A percentile compares a stretch with the other conserved stretches of the same genome.
Conservation (phyloP, 2,113 vertebrate species). For the Rutilus rutilus region DNA sequence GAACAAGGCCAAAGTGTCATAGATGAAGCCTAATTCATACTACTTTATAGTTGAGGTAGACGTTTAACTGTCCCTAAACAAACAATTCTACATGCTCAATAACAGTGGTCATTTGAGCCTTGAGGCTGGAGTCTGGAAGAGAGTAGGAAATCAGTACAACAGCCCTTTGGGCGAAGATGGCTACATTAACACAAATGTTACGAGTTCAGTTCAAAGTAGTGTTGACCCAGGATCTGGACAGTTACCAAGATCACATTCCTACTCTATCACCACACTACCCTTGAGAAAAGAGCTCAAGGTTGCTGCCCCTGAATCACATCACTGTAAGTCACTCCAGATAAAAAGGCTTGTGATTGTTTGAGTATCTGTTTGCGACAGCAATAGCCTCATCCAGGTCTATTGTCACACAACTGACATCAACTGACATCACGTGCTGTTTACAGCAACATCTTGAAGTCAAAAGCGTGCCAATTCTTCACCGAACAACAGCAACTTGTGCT, state of each 20-base stretch:
- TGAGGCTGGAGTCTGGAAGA: not conserved
- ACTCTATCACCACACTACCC: not conserved
- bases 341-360: not conserved
- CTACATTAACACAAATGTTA: not conserved
- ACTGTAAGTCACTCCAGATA: not conserved
- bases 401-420: not conserved
- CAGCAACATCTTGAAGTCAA: conserved; percentile 12
- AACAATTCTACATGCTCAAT: not conserved
- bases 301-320: conserved; percentile 10
- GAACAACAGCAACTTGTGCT: conserved; percentile 35
- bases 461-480: not conserved
- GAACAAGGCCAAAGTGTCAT: not conserved
- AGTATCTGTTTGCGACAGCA: not conserved
- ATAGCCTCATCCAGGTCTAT: not conserved
- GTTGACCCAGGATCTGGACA: conserved; percentile 10
- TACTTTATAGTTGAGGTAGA: not conserved
- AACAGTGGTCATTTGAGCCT: not conserved
- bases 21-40: not conserved
- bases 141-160: not conserved
- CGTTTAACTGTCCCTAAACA: not conserved
- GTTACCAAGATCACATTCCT: conserved; percentile 16
- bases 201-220: not conserved
- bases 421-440: conserved; percentile 23
- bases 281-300: conserved; percentile 19
- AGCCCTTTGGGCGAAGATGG: not conserved